phyloP scores from a whole-genome alignment of 2,113 vertebrate species.

The Phycodurus eques region DNA sequence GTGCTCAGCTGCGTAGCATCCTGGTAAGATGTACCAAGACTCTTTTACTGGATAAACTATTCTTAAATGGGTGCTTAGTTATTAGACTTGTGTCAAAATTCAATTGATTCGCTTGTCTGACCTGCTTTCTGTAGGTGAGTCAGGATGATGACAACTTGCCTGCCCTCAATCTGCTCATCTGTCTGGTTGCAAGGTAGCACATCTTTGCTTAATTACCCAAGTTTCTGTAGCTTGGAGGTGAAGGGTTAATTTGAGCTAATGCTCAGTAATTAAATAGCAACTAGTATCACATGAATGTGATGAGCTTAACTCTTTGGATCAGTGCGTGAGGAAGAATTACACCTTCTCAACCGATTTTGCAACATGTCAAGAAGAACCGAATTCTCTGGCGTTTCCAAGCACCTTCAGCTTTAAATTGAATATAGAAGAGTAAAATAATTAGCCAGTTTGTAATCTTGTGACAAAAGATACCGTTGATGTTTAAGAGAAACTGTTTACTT shows the following conservation, averaged over 20 bases:
- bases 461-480: neutral
- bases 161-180: constrained; percentile 92
- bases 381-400: no score
- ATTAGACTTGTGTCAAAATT: neutral
- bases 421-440: neutral
- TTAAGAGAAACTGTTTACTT: neutral
- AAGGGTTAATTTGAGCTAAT: neutral
- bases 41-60: neutral
- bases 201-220: neutral
- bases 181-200: constrained; percentile 91
- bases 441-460: neutral
- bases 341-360: no score
- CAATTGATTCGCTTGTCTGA: neutral
- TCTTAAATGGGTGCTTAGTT: neutral
- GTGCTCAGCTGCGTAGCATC: constrained; percentile 83
- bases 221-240: neutral
- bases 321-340: no score
- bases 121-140: constrained; percentile 71
- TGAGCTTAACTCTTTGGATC: no score
- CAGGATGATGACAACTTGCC: constrained; percentile 86
- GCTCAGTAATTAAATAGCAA: no score
- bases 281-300: no score
- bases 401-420: no score
- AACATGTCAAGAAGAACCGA: no score
- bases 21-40: constrained; percentile 71